These are phyloP conservation scores for Belonocnema kinseyi DNA, from an alignment of 1,140 invertebrate species.

Conservation along the genomic window DNA sequence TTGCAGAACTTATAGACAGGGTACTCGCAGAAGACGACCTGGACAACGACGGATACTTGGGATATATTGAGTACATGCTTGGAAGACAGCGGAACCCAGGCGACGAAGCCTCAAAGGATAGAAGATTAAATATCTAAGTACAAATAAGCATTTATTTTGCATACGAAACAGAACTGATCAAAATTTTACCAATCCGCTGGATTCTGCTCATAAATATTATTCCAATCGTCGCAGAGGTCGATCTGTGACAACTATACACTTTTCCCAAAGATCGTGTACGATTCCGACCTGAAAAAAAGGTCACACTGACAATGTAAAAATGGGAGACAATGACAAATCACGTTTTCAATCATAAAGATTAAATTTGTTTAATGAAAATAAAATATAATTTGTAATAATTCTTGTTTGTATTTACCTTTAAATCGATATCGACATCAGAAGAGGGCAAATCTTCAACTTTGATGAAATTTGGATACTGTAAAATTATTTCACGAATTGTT, in stretches of 20 bases:
- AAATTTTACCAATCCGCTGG: neutral
- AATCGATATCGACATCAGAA: conserved; percentile 79
- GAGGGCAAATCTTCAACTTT: conserved; percentile 84
- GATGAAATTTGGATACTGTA: conserved; percentile 85
- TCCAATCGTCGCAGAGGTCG: conserved; percentile 70
- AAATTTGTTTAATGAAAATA: conserved; percentile 34
- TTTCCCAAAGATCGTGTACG: conserved; percentile 83
- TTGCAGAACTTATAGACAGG: conserved; percentile 86
- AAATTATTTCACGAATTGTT: conserved; percentile 83
- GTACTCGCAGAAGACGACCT: conserved; percentile 86
- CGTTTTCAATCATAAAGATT: conserved; percentile 35
- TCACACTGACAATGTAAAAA: too few species aligned
- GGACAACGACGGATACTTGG: conserved; percentile 88
- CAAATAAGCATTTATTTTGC: conserved; percentile 10
- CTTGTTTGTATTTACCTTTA: conserved; percentile 56
- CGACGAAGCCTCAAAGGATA: neutral
- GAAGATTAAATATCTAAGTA: conserved; percentile 17
- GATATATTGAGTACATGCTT: conserved; percentile 85
- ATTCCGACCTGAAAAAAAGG: conserved; percentile 75
- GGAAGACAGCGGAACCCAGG: conserved; percentile 72
- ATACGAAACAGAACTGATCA: neutral
- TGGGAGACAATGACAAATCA: conserved; percentile 35
- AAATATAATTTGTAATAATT: conserved; percentile 14
- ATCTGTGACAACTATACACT: conserved; percentile 80
- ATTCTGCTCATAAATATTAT: conserved; percentile 1